A percentile compares a stretch with the other conserved stretches of the same genome.
Conservation (phyloP, 2,113 vertebrate genomes). For the Podiceps cristatus region DNA sequence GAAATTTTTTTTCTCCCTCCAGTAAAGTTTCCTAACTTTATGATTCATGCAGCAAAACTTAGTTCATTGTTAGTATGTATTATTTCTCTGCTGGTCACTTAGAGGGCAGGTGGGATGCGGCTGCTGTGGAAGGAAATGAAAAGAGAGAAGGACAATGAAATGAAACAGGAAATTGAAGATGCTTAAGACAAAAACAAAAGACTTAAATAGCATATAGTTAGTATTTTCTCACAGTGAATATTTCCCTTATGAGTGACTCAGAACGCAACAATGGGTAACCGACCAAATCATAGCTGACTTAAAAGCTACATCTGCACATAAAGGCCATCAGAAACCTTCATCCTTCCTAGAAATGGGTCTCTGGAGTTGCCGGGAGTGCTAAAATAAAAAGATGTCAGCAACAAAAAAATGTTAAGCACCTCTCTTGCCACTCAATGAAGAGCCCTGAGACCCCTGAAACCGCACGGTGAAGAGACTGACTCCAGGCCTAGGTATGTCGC, state of each 20-base stretch:
- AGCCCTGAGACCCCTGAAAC: accelerated
- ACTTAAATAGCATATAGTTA: neutral
- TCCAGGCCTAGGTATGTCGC: neutral
- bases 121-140: neutral
- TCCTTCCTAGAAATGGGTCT: neutral
- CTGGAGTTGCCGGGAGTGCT: neutral
- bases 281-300: neutral
- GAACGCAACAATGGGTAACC: neutral
- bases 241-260: neutral
- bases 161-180: neutral
- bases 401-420: neutral
- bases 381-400: neutral
- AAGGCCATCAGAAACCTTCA: neutral
- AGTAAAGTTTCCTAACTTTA: neutral
- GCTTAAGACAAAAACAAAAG: neutral
- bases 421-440: too few relatives aligned
- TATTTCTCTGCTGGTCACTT: neutral
- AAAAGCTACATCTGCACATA: accelerated
- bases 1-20: neutral
- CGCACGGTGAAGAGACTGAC: accelerated
- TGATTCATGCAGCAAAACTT: neutral
- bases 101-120: neutral
- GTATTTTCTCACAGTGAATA: neutral
- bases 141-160: neutral
- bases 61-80: neutral